These are phyloP conservation scores for Dascyllus trimaculatus DNA, from an alignment of 2,113 vertebrate genomes.

Conservation along the genomic window DNA sequence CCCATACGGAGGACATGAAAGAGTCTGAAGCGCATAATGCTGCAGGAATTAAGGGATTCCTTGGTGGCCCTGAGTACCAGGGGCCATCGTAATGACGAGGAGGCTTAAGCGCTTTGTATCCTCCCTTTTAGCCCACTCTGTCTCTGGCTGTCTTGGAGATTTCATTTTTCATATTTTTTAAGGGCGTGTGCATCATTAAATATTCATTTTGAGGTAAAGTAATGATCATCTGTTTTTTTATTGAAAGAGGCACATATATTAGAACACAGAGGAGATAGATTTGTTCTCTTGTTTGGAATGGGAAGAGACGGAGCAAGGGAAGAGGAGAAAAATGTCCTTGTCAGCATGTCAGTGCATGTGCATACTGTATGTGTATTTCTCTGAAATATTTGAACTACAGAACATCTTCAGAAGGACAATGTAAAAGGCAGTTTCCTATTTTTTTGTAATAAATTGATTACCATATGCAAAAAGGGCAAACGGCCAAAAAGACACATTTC, in stretches of 20 bases:
- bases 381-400: background rate
- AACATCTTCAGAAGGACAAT: background rate
- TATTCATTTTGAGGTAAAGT: constrained; percentile 67
- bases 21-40: constrained; percentile 97
- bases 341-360: background rate
- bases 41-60: constrained; percentile 95
- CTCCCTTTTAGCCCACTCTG: constrained; percentile 55
- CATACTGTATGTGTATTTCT: background rate
- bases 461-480: constrained; percentile 20
- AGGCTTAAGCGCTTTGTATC: constrained; percentile 90
- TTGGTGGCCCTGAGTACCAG: constrained; percentile 90
- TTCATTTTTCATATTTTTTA: constrained; percentile 71
- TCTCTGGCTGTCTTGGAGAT: constrained; percentile 65
- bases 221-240: constrained; percentile 69
- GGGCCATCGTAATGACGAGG: constrained; percentile 92
- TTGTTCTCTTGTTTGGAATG: constrained; percentile 38
- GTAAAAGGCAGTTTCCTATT: background rate
- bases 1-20: constrained; percentile 92
- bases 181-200: constrained; percentile 75
- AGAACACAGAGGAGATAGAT: constrained; percentile 45
- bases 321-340: constrained; percentile 13
- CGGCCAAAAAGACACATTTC: constrained; percentile 38
- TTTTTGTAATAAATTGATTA: constrained; percentile 1
- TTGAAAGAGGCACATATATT: constrained; percentile 60
- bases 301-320: background rate